Evolutionary conservation across 2,888 invertebrate species (phyloP).

Genomic region (Ariolimax columbianus): DNA sequence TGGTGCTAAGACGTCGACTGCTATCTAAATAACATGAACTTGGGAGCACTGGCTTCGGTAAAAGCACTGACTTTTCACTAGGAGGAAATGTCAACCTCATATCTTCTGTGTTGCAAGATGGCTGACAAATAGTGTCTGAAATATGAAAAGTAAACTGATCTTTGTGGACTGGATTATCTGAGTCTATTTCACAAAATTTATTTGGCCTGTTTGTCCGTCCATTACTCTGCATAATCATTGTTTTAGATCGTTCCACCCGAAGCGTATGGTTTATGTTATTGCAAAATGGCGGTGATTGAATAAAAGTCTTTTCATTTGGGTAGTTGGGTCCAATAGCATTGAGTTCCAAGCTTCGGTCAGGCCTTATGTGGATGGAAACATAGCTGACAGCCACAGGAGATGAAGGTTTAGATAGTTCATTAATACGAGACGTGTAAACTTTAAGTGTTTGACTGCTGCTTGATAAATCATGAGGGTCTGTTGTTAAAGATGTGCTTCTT

Average conservation of each 20-base stretch:
- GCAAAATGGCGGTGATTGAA: constrained; percentile 46
- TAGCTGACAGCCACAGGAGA: constrained; percentile 61
- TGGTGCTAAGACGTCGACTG: constrained; percentile 9
- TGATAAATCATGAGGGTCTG: not conserved
- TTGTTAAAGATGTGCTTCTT: constrained; percentile 13
- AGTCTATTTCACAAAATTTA: not conserved
- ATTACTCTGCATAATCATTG: constrained; percentile 31
- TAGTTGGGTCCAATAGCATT: constrained; percentile 42
- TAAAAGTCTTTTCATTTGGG: constrained; percentile 38
- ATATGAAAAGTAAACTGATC: not conserved
- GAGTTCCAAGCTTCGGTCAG: constrained; percentile 47
- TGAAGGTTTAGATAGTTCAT: constrained; percentile 50
- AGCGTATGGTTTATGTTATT: constrained; percentile 15
- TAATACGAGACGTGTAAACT: constrained; percentile 18
- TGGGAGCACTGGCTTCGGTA: constrained; percentile 68
- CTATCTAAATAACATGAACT: constrained; percentile 67
- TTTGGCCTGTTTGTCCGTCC: not conserved
- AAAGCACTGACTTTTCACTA: constrained; percentile 31
- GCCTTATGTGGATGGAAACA: constrained; percentile 61
- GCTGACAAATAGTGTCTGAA: not conserved
- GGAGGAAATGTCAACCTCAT: not conserved
- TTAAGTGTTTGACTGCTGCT: not conserved
- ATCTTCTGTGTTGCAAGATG: not conserved
- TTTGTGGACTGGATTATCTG: not conserved
- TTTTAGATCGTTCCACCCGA: constrained; percentile 50